phyloP scores from a whole-genome alignment of 1,140 invertebrate species.

The Hetaerina americana region DNA sequence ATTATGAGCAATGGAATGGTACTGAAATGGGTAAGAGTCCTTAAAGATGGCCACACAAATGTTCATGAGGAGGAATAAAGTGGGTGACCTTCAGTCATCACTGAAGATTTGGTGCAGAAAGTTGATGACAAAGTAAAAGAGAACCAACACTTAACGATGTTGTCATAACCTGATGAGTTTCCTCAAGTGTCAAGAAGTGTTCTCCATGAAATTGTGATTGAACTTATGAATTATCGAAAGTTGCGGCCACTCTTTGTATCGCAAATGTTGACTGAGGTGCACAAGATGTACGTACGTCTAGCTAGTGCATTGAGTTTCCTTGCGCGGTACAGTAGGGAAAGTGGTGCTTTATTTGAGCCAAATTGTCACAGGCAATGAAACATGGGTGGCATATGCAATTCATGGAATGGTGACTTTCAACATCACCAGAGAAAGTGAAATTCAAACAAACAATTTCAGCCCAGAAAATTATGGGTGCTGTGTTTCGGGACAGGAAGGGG shows the following conservation, averaged over 20 bases:
- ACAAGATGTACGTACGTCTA: no score
- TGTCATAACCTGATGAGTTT: background rate
- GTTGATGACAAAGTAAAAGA: conserved; percentile 8
- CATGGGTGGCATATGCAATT: no score
- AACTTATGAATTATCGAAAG: background rate
- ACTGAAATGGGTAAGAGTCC: conserved; percentile 13
- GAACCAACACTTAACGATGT: background rate
- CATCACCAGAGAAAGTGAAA: no score
- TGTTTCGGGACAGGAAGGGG: no score
- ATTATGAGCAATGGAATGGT: conserved; percentile 17
- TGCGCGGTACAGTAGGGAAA: no score
- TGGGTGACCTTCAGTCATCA: conserved; percentile 12
- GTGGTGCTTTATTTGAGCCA: no score
- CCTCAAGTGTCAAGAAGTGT: background rate
- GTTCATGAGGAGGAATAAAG: conserved; percentile 12
- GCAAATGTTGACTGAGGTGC: no score
- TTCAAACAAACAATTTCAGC: no score
- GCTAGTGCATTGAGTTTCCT: no score
- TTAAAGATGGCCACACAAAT: conserved; percentile 15
- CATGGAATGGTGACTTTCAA: no score
- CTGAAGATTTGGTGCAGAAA: conserved; percentile 6
- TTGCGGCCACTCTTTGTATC: background rate
- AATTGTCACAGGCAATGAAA: no score
- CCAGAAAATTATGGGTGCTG: no score
- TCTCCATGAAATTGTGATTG: background rate